Conservation (phyloP, 1,140 invertebrate genomes). For the Drosophila murphyi region DNA sequence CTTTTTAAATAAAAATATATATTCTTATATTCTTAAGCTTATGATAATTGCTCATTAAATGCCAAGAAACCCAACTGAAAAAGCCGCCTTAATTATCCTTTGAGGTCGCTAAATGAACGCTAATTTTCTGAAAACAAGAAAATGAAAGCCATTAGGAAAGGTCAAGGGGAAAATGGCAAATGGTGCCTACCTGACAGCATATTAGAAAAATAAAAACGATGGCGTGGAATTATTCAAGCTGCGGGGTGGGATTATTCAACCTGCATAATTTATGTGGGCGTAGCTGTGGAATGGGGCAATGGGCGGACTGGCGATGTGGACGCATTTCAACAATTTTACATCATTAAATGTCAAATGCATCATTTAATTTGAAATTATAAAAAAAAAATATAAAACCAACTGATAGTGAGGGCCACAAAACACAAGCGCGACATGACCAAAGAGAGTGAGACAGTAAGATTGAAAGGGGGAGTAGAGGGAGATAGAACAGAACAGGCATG, state of each 20-base stretch:
- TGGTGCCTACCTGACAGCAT: background rate
- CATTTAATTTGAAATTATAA: constrained; percentile 81
- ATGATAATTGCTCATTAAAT: constrained; percentile 49
- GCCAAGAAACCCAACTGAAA: constrained; percentile 15
- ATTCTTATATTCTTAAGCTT: constrained; percentile 22
- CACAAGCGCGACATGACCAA: constrained; percentile 68
- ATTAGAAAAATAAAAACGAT: background rate
- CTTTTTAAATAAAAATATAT: too few relatives aligned
- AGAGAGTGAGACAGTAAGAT: constrained; percentile 4
- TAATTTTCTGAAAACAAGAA: constrained; percentile 39
- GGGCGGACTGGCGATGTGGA: background rate
- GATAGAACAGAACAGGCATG: background rate
- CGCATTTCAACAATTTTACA: constrained; percentile 67
- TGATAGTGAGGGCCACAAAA: constrained; percentile 28
- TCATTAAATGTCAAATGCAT: constrained; percentile 81
- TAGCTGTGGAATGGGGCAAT: background rate
- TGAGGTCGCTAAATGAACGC: constrained; percentile 32
- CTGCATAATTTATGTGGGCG: constrained; percentile 67
- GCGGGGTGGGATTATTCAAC: constrained; percentile 1
- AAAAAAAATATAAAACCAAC: constrained; percentile 55
- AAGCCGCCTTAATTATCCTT: constrained; percentile 57
- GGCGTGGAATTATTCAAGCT: constrained; percentile 1
- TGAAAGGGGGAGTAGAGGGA: background rate
- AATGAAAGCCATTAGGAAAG: constrained; percentile 63
- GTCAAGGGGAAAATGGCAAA: constrained; percentile 44